Evolutionary conservation across 1,140 invertebrate species (phyloP), one percentile per base, ranked within the genome.

Genomic region (Psix sp.): DNA sequence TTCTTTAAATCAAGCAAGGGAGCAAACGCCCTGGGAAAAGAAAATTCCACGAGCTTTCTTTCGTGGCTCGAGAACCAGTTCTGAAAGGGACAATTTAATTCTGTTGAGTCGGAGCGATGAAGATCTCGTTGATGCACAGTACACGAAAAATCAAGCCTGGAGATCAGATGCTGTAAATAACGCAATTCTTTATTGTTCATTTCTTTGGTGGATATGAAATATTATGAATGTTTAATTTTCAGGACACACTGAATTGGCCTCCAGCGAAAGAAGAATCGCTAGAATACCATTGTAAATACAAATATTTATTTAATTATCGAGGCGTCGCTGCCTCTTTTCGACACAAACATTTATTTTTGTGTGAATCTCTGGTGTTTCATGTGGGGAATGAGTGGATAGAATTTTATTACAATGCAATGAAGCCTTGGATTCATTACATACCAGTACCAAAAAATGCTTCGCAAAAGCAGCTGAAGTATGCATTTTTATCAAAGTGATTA

Each of bases 141-240:
- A 98, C 84, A 99, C 97, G 0, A 98, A 98, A 86, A 99, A 99
- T 88, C 97, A 99, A 89, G 97, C 97, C 0, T 99, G 97, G 97
- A 98, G 96, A 85, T 98, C 96, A 20, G 91, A 95, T 74, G 89
- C 90, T 59, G 93, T 93, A 88, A 7, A 21, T 40, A 59, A 43
- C 6, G 26, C 26, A 35, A 42, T 56, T 54, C 24, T 21, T 31
- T 5, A 5, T 36, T 56, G 15, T 26, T 24, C 5, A 35, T 9
- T 29, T 11, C 3, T 4, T 43, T 4, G 21, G 4, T 24, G 21
- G 4, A 5, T 24, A 5, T 5, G 4, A 24, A 24, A 24, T 24
- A 4, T 24, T 24, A 39, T 43, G 26, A 52, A 29, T 60, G 24
- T 24, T 42, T 43, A 36, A 24, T 18, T 39, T 87, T 88, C 81